A percentile compares a stretch with the other conserved stretches of the same genome.
phyloP scores from a whole-genome alignment of 92 coral and sea anemone genomes.

The Hydrozoanthus gracilis region DNA sequence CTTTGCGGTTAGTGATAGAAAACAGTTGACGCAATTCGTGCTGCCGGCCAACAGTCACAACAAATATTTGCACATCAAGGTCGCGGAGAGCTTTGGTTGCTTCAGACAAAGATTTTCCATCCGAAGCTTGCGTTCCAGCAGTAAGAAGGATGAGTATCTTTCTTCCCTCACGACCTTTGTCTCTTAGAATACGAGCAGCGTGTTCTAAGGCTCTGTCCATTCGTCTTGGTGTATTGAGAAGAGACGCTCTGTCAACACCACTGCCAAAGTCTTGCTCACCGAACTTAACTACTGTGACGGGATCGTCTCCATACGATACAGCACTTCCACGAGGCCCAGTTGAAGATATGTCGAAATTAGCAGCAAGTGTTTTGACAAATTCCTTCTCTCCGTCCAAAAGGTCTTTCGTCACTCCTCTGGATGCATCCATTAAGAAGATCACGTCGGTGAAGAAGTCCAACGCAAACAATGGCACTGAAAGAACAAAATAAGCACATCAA shows the following conservation, averaged over 20 bases:
- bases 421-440: conserved; percentile 76
- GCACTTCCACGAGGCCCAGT: conserved; percentile 58
- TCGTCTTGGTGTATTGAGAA: conserved; percentile 48
- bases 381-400: conserved; percentile 65
- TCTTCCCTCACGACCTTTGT: conserved; percentile 41
- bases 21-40: conserved; percentile 8
- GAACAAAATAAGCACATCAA: neutral
- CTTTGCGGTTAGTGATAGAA: conserved; percentile 3
- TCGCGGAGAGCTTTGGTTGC: conserved; percentile 10
- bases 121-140: conserved; percentile 44
- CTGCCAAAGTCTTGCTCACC: conserved; percentile 21
- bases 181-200: conserved; percentile 50
- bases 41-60: conserved; percentile 26
- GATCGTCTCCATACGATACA: conserved; percentile 60
- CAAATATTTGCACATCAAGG: conserved; percentile 25
- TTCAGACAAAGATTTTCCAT: conserved; percentile 25
- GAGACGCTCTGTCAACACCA: conserved; percentile 18
- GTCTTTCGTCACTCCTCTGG: conserved; percentile 54
- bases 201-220: conserved; percentile 72
- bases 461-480: conserved; percentile 55
- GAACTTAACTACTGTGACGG: conserved; percentile 39
- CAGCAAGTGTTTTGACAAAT: conserved; percentile 55
- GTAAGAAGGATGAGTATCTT: conserved; percentile 54
- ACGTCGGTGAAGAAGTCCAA: conserved; percentile 55
- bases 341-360: conserved; percentile 49